Evolutionary conservation across 1,140 invertebrate genomes (phyloP).

Genomic region (Drosophila nasuta): DNA sequence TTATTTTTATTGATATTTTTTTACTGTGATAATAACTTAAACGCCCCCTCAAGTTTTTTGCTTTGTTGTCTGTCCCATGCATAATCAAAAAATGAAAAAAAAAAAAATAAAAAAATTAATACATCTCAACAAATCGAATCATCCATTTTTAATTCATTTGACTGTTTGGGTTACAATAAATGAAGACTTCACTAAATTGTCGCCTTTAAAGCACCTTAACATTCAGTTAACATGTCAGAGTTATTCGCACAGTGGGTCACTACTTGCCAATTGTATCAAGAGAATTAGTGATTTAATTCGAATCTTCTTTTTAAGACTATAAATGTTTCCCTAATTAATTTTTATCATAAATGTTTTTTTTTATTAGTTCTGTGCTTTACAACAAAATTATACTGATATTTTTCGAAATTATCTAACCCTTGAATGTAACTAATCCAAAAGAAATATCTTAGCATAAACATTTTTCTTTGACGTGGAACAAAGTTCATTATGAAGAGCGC

Average conservation of each 20-base stretch:
- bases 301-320: background rate
- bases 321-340: conserved; percentile 1
- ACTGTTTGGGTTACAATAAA: conserved; percentile 6
- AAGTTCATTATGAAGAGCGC: conserved; percentile 71
- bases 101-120: background rate
- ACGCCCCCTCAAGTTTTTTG: conserved; percentile 12
- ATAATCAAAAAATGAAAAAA: conserved; percentile 22
- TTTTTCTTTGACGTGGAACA: conserved; percentile 70
- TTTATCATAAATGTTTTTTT: conserved; percentile 10
- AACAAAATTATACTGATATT: conserved; percentile 19
- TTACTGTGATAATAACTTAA: conserved; percentile 52
- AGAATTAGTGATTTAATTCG: background rate
- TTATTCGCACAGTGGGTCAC: conserved; percentile 23
- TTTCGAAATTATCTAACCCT: conserved; percentile 38
- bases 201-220: conserved; percentile 24
- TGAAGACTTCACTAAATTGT: conserved; percentile 10
- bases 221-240: conserved; percentile 31
- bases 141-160: conserved; percentile 14
- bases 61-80: conserved; percentile 30
- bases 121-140: conserved; percentile 19
- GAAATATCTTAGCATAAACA: conserved; percentile 55
- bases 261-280: conserved; percentile 1
- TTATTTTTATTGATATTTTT: conserved; percentile 41
- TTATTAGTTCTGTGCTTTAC: conserved; percentile 17
- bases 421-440: conserved; percentile 67